Evolutionary conservation across 2,888 invertebrate species (phyloP).

Genomic region (Eledone cirrhosa): DNA sequence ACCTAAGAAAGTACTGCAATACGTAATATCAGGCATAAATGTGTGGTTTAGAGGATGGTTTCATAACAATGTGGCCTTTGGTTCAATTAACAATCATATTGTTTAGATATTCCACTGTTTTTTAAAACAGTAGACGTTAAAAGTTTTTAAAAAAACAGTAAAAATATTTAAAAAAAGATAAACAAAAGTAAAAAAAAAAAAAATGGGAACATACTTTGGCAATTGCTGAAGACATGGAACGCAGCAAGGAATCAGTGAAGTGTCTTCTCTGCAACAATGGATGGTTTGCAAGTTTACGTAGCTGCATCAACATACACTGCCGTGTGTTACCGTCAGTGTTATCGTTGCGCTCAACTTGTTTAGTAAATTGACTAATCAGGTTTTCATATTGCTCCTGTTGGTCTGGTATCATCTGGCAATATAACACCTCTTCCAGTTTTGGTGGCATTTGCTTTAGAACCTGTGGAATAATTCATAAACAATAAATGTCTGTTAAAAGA

Average conservation of each 20-base stretch:
- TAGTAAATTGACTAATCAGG: slow-evolving; percentile 70
- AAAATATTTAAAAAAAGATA: neutral
- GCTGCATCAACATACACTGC: slow-evolving; percentile 75
- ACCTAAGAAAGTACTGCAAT: too few relatives aligned
- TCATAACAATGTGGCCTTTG: too few relatives aligned
- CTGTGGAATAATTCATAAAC: too few relatives aligned
- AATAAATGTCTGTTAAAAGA: too few relatives aligned
- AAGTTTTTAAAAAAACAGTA: too few relatives aligned
- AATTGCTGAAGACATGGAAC: slow-evolving; percentile 74
- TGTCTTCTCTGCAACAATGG: slow-evolving; percentile 83
- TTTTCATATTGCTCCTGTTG: slow-evolving; percentile 82
- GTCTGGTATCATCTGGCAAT: slow-evolving; percentile 75
- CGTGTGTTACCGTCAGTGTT: slow-evolving; percentile 37
- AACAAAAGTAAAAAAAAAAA: neutral
- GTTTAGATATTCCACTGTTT: too few relatives aligned
- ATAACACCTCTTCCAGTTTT: slow-evolving; percentile 79
- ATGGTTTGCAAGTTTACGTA: slow-evolving; percentile 93
- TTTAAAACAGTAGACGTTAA: too few relatives aligned
- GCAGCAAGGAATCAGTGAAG: slow-evolving; percentile 72
- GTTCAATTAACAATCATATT: slow-evolving; percentile 9
- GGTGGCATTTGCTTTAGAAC: slow-evolving; percentile 77
- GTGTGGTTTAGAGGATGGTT: too few relatives aligned
- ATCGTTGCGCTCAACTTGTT: slow-evolving; percentile 36
- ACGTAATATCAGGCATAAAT: too few relatives aligned
- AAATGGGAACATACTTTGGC: slow-evolving; percentile 46